phyloP scores from a whole-genome alignment of 64 coral and sea anemone species.

The Pachyseris speciosa region DNA sequence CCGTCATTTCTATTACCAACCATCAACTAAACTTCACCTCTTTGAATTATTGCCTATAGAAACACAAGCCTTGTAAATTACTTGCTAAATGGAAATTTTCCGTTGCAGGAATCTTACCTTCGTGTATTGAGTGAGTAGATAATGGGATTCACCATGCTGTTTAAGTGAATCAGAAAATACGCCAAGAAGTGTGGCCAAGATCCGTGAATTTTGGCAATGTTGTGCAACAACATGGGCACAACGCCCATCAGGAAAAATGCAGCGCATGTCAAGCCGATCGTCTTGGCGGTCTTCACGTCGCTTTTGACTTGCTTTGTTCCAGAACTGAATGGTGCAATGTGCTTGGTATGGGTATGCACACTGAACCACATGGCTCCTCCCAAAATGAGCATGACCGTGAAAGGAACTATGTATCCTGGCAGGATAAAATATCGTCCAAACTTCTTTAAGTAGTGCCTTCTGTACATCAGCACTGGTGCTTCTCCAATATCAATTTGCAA shows the following conservation, averaged over 20 bases:
- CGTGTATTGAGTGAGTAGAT: slow-evolving; percentile 61
- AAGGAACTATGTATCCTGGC: slow-evolving; percentile 60
- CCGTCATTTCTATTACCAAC: no score
- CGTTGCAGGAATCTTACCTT: background rate
- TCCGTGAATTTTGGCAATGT: slow-evolving; percentile 61
- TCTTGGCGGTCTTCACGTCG: slow-evolving; percentile 75
- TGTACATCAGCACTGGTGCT: slow-evolving; percentile 66
- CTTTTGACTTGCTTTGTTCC: slow-evolving; percentile 18
- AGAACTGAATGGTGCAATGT: background rate
- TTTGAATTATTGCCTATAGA: background rate
- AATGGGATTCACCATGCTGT: slow-evolving; percentile 74
- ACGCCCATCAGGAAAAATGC: slow-evolving; percentile 65
- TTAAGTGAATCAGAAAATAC: slow-evolving; percentile 59
- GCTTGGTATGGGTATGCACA: slow-evolving; percentile 15
- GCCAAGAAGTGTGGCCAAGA: slow-evolving; percentile 65
- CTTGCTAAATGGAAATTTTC: no score
- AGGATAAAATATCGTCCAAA: slow-evolving; percentile 63
- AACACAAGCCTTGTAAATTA: background rate
- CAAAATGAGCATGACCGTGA: slow-evolving; percentile 39
- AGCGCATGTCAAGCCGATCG: slow-evolving; percentile 54
- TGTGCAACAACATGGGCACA: slow-evolving; percentile 65
- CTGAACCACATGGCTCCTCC: slow-evolving; percentile 54
- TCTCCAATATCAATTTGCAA: slow-evolving; percentile 64
- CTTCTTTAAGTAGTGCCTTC: slow-evolving; percentile 60
- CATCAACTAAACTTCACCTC: no score